phyloP scores from a whole-genome alignment of 2,888 invertebrate species.

The Philopedon plagiatum region DNA sequence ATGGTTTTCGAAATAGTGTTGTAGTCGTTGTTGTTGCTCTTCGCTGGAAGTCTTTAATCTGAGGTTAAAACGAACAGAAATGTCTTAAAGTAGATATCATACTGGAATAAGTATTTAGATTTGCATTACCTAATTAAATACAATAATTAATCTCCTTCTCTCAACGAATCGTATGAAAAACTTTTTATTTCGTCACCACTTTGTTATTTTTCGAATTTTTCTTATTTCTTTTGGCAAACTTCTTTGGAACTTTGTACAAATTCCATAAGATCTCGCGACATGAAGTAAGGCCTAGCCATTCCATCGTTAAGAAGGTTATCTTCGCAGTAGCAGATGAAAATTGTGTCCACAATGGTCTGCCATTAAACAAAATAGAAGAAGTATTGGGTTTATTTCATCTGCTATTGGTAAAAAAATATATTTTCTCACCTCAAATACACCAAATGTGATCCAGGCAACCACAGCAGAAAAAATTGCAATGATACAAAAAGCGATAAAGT shows the following conservation, averaged over 20 bases:
- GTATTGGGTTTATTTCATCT: too few species aligned
- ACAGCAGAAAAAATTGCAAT: slow-evolving; percentile 36
- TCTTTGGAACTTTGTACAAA: slow-evolving; percentile 58
- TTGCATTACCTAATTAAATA: too few species aligned
- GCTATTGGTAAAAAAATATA: not conserved
- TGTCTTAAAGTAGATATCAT: too few species aligned
- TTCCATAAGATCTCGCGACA: slow-evolving; percentile 59
- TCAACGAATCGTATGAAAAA: not conserved
- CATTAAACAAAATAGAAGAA: not conserved
- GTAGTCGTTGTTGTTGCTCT: too few species aligned
- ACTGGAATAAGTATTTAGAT: too few species aligned
- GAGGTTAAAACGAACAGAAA: too few species aligned
- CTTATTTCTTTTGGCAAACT: slow-evolving; percentile 41
- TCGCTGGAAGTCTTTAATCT: too few species aligned
- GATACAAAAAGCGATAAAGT: slow-evolving; percentile 10
- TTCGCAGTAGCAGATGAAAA: slow-evolving; percentile 61
- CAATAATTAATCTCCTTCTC: not conserved
- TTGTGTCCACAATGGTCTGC: slow-evolving; percentile 58
- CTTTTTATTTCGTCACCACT: not conserved
- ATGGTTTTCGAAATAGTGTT: too few species aligned
- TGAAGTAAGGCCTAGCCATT: slow-evolving; percentile 57
- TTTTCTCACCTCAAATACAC: slow-evolving; percentile 51
- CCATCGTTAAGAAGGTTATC: slow-evolving; percentile 59
- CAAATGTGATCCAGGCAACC: slow-evolving; percentile 46
- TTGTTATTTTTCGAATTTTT: not conserved